Evolutionary conservation across 92 coral and sea anemone genomes (phyloP).

Genomic region (Umimayanthus chanpuru): DNA sequence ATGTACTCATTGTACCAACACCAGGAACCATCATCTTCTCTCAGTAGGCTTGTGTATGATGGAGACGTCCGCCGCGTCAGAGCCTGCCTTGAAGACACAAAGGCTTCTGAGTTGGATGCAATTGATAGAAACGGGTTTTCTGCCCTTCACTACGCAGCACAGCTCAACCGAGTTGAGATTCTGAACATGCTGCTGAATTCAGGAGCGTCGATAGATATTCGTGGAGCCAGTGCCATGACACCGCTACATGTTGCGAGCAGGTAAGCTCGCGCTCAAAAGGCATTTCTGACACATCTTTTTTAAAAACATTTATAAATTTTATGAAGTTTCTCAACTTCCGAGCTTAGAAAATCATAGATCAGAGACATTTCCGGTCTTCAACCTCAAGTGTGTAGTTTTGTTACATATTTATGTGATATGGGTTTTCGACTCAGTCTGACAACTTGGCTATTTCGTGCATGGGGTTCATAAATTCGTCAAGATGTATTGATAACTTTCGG

Average conservation of each 20-base stretch:
- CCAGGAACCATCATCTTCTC: constrained; percentile 31
- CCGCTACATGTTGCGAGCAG: constrained; percentile 29
- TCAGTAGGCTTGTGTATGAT: constrained; percentile 24
- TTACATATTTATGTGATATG: too few relatives aligned
- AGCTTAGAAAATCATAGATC: too few relatives aligned
- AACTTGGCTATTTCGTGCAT: too few relatives aligned
- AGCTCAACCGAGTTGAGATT: constrained; percentile 39
- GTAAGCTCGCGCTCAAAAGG: not conserved
- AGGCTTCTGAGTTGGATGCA: constrained; percentile 1
- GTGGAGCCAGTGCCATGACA: constrained; percentile 30
- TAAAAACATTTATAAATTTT: too few relatives aligned
- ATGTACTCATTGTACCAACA: constrained; percentile 31
- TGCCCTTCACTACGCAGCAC: constrained; percentile 40
- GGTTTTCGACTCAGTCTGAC: too few relatives aligned
- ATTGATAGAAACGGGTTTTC: constrained; percentile 30
- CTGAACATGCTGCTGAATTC: constrained; percentile 28
- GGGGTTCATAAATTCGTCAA: too few relatives aligned
- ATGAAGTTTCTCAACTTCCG: not conserved
- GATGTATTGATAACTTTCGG: too few relatives aligned
- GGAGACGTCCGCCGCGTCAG: not conserved
- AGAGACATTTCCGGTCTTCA: not conserved
- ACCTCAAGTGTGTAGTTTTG: too few relatives aligned
- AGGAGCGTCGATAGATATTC: constrained; percentile 26
- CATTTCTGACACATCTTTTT: too few relatives aligned
- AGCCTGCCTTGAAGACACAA: constrained; percentile 13